Conservation (phyloP, 2,888 invertebrate genomes). For the Lithophane semibrunnea region DNA sequence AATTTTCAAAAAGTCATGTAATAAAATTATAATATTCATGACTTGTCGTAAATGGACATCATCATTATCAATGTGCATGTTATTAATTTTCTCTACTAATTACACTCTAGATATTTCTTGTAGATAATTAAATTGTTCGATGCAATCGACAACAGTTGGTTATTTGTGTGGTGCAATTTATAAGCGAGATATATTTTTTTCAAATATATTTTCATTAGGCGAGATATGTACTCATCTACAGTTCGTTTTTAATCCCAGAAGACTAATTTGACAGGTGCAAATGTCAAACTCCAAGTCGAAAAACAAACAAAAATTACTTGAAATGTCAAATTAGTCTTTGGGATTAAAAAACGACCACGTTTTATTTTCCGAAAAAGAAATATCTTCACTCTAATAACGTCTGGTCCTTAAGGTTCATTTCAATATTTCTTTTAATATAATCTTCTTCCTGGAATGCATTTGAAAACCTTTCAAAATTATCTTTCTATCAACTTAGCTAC, state of each 20-base stretch:
- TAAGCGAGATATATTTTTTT: conserved; percentile 23
- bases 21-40: conserved; percentile 55
- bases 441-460: background rate
- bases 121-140: conserved; percentile 67
- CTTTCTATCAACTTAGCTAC: background rate
- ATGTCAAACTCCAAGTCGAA: too few species aligned
- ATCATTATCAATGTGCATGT: conserved; percentile 52
- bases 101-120: conserved; percentile 65
- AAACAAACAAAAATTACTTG: too few species aligned
- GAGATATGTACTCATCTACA: background rate
- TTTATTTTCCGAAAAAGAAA: background rate
- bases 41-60: conserved; percentile 36
- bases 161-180: conserved; percentile 60
- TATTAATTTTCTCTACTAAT: conserved; percentile 69
- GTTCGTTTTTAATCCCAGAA: too few species aligned
- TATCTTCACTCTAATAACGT: background rate
- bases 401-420: background rate
- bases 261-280: too few species aligned
- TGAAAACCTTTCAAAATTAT: background rate
- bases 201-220: background rate
- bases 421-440: background rate
- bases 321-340: too few species aligned
- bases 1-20: conserved; percentile 23
- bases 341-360: too few species aligned
- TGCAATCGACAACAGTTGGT: conserved; percentile 51